Evolutionary conservation across 64 coral and sea anemone genomes (phyloP), one percentile per base, ranked within the genome.

Genomic region (Acropora tenuis): DNA sequence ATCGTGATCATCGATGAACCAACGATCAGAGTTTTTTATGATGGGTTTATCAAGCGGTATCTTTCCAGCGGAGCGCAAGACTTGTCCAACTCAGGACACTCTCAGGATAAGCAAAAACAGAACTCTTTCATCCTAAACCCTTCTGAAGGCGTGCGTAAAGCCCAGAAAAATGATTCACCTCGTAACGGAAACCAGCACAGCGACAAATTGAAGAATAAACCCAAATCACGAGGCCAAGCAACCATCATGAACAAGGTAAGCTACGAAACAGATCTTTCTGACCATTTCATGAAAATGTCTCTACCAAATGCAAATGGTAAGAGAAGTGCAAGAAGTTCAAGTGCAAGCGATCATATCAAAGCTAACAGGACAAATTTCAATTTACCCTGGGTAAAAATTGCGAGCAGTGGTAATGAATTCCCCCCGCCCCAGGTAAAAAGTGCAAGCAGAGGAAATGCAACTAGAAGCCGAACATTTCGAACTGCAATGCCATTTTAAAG

Each of bases 1-100:
- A 92, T 98, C 74, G 87, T 98, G 0, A 98, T 90, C 80, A 98
- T 92, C 30, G 87, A 98, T 13, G 2, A 47, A 41, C 74, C 63
- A 82, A 98, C 92, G n/a, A 46, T 74, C 12, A 45, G 82, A 2
- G 87, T 68, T 15, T 98, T 98, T n/a, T 41, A 50, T 11, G 79
- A 84, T 11, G 93, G 95, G 69, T 94, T 98, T 67, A 30, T 78
- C 3, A 87, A 90, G 41, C 92, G 93, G 1, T 98, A 92, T 15
- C 12, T 2, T 47, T 48, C 80, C 41, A 11, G 48, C 47, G 43
- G 6, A 4, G 63, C 80, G 15, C 8, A 46, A 71, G 7, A 13
- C 2, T 0, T n/a, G 6, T 9, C 0, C 1, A 84, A 18, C 17
- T 18, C 17, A 19, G 17, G 1, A 49, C 12, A 0, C 5, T 41